phyloP scores from a whole-genome alignment of 2,113 vertebrate genomes.

The Redunca redunca region DNA sequence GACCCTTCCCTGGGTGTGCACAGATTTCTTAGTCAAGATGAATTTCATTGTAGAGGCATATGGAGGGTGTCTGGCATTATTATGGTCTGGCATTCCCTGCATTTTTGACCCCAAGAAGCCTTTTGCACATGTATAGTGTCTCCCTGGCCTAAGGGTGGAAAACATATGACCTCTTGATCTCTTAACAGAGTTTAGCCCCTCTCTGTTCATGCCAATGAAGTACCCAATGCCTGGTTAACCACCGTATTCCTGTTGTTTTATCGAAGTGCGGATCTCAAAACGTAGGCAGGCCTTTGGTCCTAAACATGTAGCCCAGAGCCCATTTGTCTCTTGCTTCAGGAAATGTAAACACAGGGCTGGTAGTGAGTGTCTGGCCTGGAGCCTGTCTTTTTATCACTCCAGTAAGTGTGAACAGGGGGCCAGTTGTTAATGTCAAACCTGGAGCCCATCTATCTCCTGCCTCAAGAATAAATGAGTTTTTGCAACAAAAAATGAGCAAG shows the following conservation, averaged over 20 bases:
- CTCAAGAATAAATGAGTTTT: background rate
- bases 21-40: background rate
- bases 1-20: background rate
- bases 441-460: background rate
- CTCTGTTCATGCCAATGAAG: background rate
- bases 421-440: background rate
- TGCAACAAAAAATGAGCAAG: background rate
- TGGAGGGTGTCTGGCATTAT: background rate
- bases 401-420: background rate
- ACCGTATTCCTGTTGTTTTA: background rate
- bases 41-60: background rate
- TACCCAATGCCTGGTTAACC: background rate
- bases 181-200: background rate
- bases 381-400: background rate
- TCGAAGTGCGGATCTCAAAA: background rate
- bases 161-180: background rate
- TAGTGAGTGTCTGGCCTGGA: background rate
- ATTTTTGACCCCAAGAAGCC: background rate
- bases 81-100: background rate
- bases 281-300: background rate
- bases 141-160: background rate
- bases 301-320: background rate
- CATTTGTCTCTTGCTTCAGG: background rate
- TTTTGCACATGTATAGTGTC: background rate
- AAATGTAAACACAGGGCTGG: background rate